Percentiles rank a stretch among this genome's conserved stretches.
phyloP scores from a whole-genome alignment of 35 echinoderm and acorn worm species.

The Antedon bifida region DNA sequence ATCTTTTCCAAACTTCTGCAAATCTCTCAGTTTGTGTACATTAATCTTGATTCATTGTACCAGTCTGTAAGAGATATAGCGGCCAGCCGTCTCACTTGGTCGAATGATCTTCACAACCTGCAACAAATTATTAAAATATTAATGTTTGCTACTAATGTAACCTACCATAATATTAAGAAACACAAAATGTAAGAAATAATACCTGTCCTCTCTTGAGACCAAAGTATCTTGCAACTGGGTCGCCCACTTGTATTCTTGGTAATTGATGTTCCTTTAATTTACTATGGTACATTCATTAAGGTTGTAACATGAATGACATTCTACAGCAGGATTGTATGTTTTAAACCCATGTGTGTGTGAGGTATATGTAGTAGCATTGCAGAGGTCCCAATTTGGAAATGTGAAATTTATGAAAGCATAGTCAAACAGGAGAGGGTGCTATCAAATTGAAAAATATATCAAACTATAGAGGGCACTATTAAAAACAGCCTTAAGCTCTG shows the following conservation, averaged over 20 bases:
- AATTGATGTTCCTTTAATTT: conserved; percentile 93
- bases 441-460: too few relatives aligned
- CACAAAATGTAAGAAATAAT: not conserved
- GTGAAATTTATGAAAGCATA: too few relatives aligned
- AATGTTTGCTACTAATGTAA: not conserved
- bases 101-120: conserved; percentile 98
- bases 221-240: conserved; percentile 98
- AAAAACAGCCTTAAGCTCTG: too few relatives aligned
- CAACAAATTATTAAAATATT: not conserved
- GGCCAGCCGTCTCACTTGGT: conserved; percentile 90
- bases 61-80: conserved; percentile 88
- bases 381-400: too few relatives aligned
- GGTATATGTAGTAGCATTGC: too few relatives aligned
- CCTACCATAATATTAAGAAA: not conserved
- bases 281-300: conserved; percentile 44
- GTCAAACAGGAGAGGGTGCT: too few relatives aligned
- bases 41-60: conserved; percentile 63
- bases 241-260: conserved; percentile 84
- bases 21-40: too few relatives aligned
- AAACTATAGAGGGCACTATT: too few relatives aligned
- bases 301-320: too few relatives aligned
- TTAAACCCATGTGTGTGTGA: too few relatives aligned
- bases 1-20: too few relatives aligned
- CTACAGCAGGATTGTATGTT: too few relatives aligned
- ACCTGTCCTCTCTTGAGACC: conserved; percentile 99